A percentile compares a stretch with the other conserved stretches of the same genome.
These are phyloP conservation scores for Centropristis striata DNA, from an alignment of 2,113 vertebrate species.

Conservation along the genomic window DNA sequence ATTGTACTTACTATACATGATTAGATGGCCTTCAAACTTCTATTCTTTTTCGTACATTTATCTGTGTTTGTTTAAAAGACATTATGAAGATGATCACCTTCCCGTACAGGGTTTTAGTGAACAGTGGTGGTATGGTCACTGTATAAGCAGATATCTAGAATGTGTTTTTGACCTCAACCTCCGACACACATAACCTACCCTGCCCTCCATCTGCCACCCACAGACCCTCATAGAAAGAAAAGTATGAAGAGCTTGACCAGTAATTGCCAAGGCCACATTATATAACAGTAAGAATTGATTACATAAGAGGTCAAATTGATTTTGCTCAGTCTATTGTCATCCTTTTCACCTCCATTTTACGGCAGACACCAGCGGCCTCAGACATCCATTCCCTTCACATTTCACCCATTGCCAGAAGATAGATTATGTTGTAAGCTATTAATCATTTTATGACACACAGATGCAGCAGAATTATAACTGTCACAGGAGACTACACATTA, in stretches of 20 bases:
- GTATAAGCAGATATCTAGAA: not conserved
- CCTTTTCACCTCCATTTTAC: slow-evolving; percentile 31
- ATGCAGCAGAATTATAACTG: slow-evolving; percentile 27
- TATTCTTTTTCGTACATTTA: too few species aligned
- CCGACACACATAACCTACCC: not conserved
- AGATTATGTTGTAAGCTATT: not conserved
- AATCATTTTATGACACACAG: slow-evolving; percentile 43
- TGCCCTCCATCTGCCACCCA: slow-evolving; percentile 1
- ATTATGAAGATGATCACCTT: not conserved
- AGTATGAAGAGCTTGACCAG: not conserved
- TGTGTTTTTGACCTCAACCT: slow-evolving; percentile 5
- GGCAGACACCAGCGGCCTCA: not conserved
- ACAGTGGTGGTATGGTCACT: not conserved
- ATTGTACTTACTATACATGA: not conserved
- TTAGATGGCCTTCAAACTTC: not conserved
- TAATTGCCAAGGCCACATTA: slow-evolving; percentile 41
- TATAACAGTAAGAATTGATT: slow-evolving; percentile 56
- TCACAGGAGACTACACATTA: slow-evolving; percentile 26
- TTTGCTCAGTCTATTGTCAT: slow-evolving; percentile 29
- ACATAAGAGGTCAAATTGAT: slow-evolving; percentile 53
- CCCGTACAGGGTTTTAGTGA: not conserved
- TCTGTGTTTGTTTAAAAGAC: not conserved
- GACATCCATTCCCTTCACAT: slow-evolving; percentile 12
- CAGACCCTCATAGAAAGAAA: not conserved
- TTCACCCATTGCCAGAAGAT: not conserved